Base-by-base conservation (phyloP, 2,113 vertebrate species). In the Sitta europaea region DNA sequence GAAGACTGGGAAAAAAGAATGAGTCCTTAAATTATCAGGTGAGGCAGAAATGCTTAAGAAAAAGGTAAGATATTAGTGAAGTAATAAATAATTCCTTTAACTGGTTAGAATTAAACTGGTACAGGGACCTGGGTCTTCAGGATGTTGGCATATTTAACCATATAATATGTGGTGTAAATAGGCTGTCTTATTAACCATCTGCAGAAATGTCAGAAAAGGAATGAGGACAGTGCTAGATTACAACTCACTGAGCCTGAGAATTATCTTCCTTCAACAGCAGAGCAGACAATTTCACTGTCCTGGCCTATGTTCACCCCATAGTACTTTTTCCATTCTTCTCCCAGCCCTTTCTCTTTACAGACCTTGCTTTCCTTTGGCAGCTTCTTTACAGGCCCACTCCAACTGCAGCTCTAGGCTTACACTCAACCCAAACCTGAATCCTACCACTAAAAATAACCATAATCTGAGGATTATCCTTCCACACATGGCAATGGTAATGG, bases 401-500 rank as follows among this genome's bases (percentile, higher is more conserved):
- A 89, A 2, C 33, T 53, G 45, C 58, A 83, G 53, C 57, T 86
- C 53, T 33, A 36, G 47, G 48, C 58, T 95, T 82, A 86, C 29
- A 33, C 45, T 86, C 50, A 35, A 61, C 33, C 72, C 72, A 86
- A 92, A 95, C 62, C 79, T 93, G 84, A 86, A 89, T 61, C 43
- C 40, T 57, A 76, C 65, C 16, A 42, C 84, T 94, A 93, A 95
- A 89, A 93, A 93, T 93, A 94, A 70, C 80, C 36, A 42, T 92
- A 91, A 83, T 65, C 92, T 76, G 45, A 45, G 87, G 90, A 94
- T 93, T 94, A 94, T 89, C 63, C 80, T 88, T 83, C 29, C 38
- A 72, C 47, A 76, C 63, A 63, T 1, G 9, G 67, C 48, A 55
- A 36, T 75, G 62, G 70, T 48, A 68, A 42, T 42, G 40, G 77